A percentile compares a stretch with the other conserved stretches of the same genome.
Conservation (phyloP, 2,113 vertebrate species). For the Tichodroma muraria region DNA sequence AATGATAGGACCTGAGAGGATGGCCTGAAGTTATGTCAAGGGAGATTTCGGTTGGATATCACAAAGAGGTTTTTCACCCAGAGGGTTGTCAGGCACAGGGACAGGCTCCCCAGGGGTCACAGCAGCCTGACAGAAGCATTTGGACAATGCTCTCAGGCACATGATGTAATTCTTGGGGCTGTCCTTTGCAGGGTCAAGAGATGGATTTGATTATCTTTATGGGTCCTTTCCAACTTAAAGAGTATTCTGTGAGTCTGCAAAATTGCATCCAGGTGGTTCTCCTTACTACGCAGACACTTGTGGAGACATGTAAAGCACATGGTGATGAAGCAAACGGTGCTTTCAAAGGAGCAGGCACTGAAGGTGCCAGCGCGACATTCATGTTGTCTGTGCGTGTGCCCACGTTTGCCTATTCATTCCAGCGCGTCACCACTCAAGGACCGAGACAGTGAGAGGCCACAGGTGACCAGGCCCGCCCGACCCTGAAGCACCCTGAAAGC, state of each 20-base stretch:
- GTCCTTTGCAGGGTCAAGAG: neutral
- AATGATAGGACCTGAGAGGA: neutral
- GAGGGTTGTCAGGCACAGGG: neutral
- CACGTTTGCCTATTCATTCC: rapidly evolving
- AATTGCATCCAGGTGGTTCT: neutral
- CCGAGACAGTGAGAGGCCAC: no score
- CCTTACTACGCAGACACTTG: rapidly evolving
- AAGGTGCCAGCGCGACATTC: rapidly evolving
- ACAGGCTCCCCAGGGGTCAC: neutral
- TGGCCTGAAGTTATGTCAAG: neutral
- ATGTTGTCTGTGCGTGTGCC: rapidly evolving
- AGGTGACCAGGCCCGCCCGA: no score
- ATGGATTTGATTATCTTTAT: neutral
- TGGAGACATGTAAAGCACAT: rapidly evolving
- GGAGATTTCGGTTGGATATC: neutral
- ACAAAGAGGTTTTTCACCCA: neutral
- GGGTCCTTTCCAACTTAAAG: neutral
- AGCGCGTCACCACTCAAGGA: neutral
- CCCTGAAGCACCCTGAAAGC: rapidly evolving
- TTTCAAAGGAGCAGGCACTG: rapidly evolving
- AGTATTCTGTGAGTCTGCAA: neutral
- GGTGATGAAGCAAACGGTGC: rapidly evolving
- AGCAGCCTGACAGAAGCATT: neutral
- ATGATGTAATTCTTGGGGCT: neutral
- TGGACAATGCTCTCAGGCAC: no score